Base-by-base conservation (phyloP, 2,888 invertebrate species). In the Yponomeuta sedellus region DNA sequence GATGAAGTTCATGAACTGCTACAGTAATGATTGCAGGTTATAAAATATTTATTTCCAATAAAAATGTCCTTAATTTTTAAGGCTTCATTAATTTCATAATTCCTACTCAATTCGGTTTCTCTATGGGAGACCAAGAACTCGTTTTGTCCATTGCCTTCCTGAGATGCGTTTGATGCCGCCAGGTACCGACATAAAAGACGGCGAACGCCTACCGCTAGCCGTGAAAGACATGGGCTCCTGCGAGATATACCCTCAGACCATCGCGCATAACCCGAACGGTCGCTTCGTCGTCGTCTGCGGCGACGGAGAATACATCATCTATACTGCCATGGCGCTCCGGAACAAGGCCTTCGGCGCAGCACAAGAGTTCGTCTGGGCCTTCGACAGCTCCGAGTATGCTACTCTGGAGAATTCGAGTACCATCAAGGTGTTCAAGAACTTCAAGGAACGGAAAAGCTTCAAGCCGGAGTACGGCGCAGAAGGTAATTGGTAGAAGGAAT, bases 181-280 rank as follows among this genome's bases (percentile, higher is more conserved):
- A 89, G 93, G 89, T 69, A 92, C 93, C 0, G 95, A 95, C 79
- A 93, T 97, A 67, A 95, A 96, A 78, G 98, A 99, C 77, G 98
- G 98, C 0, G 98, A 98, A 85, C 93, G 97, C 1, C 92, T 99
- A 16, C 97, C 98, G 0, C 94, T 99, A 0, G 96, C 96, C 2
- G 97, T 99, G 0, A 99, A 99, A 83, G 99, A 99, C 79, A 98
- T 99, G 97, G 99, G 99, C 1, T 97, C 98, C 8, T 99, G 99
- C 82, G 99, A 99, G 88, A 98, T 99, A 70, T 99, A 99, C 83
- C 99, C 99, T 0, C 99, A 99, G 82, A 98, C 97, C 0, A 97
- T 99, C 70, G 96, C 97, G 39, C 99, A 99, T 85, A 99, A 99
- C 88, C 98, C 99, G 0, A 99, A 99, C 83, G 99, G 99, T 19